A percentile compares a stretch with the other conserved stretches of the same genome.
Evolutionary conservation across 35 echinoderm and acorn worm genomes (phyloP).

Genomic region (Acanthaster planci): DNA sequence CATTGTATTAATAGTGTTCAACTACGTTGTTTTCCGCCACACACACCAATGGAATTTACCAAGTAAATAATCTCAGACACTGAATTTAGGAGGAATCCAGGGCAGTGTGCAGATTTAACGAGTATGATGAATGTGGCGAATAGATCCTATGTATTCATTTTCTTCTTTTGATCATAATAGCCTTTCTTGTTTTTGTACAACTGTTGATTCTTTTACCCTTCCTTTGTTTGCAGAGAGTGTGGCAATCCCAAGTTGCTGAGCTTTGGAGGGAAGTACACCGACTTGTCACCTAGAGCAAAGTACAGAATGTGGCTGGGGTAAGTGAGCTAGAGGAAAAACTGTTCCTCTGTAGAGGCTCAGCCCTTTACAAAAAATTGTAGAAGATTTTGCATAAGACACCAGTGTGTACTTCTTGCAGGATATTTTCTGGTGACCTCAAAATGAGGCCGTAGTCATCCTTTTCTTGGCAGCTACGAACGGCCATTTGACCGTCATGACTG

Average conservation of each 20-base stretch:
- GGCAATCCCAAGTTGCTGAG: slow-evolving; percentile 72
- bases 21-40: no score
- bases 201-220: neutral
- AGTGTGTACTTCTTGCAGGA: no score
- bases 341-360: neutral
- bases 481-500: slow-evolving; percentile 98
- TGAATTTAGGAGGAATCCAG: no score
- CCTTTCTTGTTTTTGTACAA: neutral
- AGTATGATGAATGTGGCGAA: no score
- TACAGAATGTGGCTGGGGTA: slow-evolving; percentile 96
- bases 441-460: no score
- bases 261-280: slow-evolving; percentile 90
- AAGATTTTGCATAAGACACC: neutral
- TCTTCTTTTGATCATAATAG: no score
- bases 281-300: slow-evolving; percentile 88
- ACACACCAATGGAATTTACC: no score
- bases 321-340: slow-evolving; percentile 3
- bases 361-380: neutral
- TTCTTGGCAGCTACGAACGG: slow-evolving; percentile 68
- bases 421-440: no score
- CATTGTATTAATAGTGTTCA: no score
- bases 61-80: no score
- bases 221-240: slow-evolving; percentile 70
- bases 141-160: no score
- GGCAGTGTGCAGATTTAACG: no score